Evolutionary conservation across 2,113 vertebrate species (phyloP), one percentile per base, ranked within the genome.

Genomic region (Xenopus tropicalis): DNA sequence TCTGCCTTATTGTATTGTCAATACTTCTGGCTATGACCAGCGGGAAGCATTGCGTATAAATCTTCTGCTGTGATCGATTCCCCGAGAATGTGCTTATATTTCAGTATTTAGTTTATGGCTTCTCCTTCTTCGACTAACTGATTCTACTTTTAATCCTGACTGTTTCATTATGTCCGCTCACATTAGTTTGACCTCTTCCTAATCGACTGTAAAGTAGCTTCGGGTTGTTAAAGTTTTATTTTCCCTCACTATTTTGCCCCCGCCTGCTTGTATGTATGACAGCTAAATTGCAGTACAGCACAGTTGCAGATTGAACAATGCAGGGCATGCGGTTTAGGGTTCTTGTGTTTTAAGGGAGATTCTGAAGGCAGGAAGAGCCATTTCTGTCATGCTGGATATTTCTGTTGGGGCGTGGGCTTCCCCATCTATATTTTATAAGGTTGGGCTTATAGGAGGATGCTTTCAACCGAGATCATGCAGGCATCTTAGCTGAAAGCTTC

Each of bases 381-480:
- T 48, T 51, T 74, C 72, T 67, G 42, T 61, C 72, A 52, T 21
- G 22, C 57, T 61, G n/a, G 11, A 59, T 22, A 4, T 63, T 65
- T 65, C 17, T 21, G 19, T 43, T 3, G 2, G 61, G 42, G 44
- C 25, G 65, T 61, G 56, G 72, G 43, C 37, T 74, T 61, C 44
- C 54, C 72, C 65, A 69, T 74, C 29, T 68, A 62, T 74, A 74
- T 74, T 74, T 68, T n/a, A 74, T 69, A 61, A 74, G 66, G 64
- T 23, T 57, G n/a, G 44, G 65, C 65, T 74, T 68, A 68, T 64
- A 74, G 57, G 54, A 59, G 14, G n/a, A 52, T 25, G 65, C 72
- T 68, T 74, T 74, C 44, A 68, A 68, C 52, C 44, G 24, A 61
- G 72, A 59, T 68, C 72, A 68, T 14, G 22, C 4, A 59, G 57